phyloP scores from a whole-genome alignment of 2,797 vertebrate species.

The Lepilemur ruficaudatus region DNA sequence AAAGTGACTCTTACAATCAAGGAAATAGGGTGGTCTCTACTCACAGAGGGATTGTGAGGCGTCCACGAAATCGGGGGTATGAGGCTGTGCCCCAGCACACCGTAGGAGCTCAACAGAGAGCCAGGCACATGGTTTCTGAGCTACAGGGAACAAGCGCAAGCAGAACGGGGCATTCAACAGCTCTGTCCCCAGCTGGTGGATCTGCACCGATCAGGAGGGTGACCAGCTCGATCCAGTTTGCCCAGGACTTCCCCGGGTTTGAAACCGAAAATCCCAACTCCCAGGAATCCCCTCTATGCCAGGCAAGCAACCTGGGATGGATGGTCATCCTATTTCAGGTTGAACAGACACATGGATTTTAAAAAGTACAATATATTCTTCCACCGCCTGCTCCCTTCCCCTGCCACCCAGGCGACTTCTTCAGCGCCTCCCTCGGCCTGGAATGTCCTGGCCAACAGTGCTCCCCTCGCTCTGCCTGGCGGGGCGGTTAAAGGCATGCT shows the following conservation, averaged over 20 bases:
- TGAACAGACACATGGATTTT: background rate
- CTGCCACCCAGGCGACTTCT: background rate
- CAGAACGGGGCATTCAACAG: no score
- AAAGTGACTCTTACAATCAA: background rate
- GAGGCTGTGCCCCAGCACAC: background rate
- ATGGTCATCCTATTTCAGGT: background rate
- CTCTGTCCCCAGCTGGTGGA: background rate
- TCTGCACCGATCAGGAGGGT: background rate
- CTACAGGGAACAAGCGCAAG: background rate
- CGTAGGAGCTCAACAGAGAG: background rate
- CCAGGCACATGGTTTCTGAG: background rate
- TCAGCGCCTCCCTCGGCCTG: background rate
- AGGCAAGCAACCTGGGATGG: background rate
- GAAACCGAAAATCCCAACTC: background rate
- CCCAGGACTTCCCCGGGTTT: background rate
- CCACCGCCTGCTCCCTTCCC: background rate
- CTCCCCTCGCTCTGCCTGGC: background rate
- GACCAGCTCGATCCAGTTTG: background rate
- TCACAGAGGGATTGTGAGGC: background rate
- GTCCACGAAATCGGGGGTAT: background rate
- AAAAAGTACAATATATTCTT: background rate
- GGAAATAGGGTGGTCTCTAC: background rate
- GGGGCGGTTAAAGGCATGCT: background rate
- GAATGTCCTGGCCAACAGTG: background rate
- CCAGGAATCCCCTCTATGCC: background rate